Percentiles rank a stretch among this genome's conserved stretches.
Evolutionary conservation across 2,888 invertebrate species (phyloP).

Genomic region (Drosophila affinis): DNA sequence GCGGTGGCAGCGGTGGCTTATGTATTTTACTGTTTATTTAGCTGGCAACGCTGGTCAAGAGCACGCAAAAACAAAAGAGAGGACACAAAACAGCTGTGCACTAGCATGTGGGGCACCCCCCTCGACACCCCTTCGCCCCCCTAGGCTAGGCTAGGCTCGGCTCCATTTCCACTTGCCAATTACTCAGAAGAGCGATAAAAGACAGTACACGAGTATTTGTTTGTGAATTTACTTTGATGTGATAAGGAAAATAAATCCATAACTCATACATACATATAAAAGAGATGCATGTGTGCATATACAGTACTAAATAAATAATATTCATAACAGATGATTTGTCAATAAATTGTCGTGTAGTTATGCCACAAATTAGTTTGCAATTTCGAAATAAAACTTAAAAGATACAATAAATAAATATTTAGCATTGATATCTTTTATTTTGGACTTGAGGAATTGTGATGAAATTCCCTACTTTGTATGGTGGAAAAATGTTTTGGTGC

Average conservation of each 20-base stretch:
- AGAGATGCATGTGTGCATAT: too few relatives aligned
- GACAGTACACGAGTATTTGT: slow-evolving; percentile 49
- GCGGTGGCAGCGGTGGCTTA: slow-evolving; percentile 19
- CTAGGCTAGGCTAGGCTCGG: too few relatives aligned
- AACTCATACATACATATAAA: not conserved
- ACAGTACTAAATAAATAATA: slow-evolving; percentile 3
- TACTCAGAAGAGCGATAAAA: slow-evolving; percentile 63
- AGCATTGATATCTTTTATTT: not conserved
- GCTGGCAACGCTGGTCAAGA: slow-evolving; percentile 45
- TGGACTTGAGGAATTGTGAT: not conserved
- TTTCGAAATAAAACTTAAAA: not conserved
- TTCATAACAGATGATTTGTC: slow-evolving; percentile 1
- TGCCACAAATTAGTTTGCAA: not conserved
- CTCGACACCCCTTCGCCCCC: not conserved
- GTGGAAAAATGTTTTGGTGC: slow-evolving; percentile 1
- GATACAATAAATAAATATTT: not conserved
- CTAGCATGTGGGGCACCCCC: not conserved
- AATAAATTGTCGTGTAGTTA: not conserved
- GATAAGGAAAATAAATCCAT: slow-evolving; percentile 27
- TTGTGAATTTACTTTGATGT: slow-evolving; percentile 12
- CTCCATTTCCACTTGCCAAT: slow-evolving; percentile 42
- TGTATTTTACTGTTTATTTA: slow-evolving; percentile 49
- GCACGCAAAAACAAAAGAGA: slow-evolving; percentile 18
- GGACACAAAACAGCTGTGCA: slow-evolving; percentile 46
- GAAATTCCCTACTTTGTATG: not conserved